Evolutionary conservation across 2,888 invertebrate genomes (phyloP).

Genomic region (Lasioglossum calceatum): DNA sequence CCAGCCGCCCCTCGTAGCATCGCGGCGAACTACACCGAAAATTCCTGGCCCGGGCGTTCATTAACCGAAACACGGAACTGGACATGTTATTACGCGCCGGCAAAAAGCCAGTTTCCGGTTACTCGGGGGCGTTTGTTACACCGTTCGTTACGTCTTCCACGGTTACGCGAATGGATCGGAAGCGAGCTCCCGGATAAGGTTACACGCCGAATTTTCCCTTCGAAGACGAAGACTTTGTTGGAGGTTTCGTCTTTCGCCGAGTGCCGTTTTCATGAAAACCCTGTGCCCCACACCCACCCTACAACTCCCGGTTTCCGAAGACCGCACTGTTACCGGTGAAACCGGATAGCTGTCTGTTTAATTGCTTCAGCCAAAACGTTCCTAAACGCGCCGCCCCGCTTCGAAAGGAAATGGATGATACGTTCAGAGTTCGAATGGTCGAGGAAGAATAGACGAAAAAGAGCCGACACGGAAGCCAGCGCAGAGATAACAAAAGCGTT

Average conservation of each 20-base stretch:
- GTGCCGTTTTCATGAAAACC: slow-evolving; percentile 65
- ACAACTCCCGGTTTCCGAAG: slow-evolving; percentile 26
- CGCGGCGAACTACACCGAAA: background rate
- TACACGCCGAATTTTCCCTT: slow-evolving; percentile 57
- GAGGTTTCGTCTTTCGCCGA: slow-evolving; percentile 67
- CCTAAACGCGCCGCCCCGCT: slow-evolving; percentile 57
- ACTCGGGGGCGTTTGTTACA: slow-evolving; percentile 50
- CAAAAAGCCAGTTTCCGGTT: slow-evolving; percentile 49
- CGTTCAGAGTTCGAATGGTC: slow-evolving; percentile 38
- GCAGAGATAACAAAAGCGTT: slow-evolving; percentile 66
- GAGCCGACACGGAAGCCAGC: slow-evolving; percentile 22
- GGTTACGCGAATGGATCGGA: slow-evolving; percentile 38
- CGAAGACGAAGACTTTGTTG: slow-evolving; percentile 66
- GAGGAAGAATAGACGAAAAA: slow-evolving; percentile 25
- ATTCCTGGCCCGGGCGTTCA: background rate
- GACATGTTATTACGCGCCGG: background rate
- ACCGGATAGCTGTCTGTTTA: slow-evolving; percentile 74
- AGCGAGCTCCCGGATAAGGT: slow-evolving; percentile 23
- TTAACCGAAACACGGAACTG: background rate
- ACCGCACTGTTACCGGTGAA: slow-evolving; percentile 53
- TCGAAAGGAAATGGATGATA: slow-evolving; percentile 65
- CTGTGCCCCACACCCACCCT: background rate
- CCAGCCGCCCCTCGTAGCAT: background rate
- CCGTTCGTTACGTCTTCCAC: slow-evolving; percentile 43
- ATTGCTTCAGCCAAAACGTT: slow-evolving; percentile 70